phyloP scores from a whole-genome alignment of 2,888 invertebrate species.

The Lasioglossum pauxillum region DNA sequence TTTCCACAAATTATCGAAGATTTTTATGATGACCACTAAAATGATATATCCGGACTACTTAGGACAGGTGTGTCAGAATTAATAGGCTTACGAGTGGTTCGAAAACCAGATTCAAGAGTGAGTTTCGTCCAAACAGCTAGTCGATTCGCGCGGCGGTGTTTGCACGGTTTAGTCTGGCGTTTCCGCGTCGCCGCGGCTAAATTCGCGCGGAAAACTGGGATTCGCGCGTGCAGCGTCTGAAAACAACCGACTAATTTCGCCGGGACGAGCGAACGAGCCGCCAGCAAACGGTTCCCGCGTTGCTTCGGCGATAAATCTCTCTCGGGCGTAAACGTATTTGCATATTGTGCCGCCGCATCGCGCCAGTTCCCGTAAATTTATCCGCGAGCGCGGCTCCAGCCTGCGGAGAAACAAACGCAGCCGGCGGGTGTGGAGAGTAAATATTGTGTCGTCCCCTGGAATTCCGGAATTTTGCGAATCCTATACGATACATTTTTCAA shows the following conservation, averaged over 20 bases:
- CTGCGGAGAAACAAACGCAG: neutral
- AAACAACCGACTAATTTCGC: slow-evolving; percentile 28
- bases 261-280: slow-evolving; percentile 28
- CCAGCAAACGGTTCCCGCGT: neutral
- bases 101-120: neutral
- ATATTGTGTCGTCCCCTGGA: neutral
- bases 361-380: slow-evolving; percentile 9
- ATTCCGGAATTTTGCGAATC: neutral
- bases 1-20: neutral
- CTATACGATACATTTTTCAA: neutral
- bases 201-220: neutral
- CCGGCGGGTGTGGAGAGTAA: neutral
- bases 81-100: neutral
- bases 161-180: neutral
- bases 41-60: too few relatives aligned
- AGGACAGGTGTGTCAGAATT: neutral
- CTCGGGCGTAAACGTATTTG: slow-evolving; percentile 43
- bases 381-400: slow-evolving; percentile 1
- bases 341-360: slow-evolving; percentile 18
- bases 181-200: neutral
- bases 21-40: too few relatives aligned
- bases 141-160: neutral
- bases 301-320: slow-evolving; percentile 45
- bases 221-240: neutral
- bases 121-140: neutral